Evolutionary conservation across 2,888 invertebrate genomes (phyloP).

Genomic region (Nezara viridula): DNA sequence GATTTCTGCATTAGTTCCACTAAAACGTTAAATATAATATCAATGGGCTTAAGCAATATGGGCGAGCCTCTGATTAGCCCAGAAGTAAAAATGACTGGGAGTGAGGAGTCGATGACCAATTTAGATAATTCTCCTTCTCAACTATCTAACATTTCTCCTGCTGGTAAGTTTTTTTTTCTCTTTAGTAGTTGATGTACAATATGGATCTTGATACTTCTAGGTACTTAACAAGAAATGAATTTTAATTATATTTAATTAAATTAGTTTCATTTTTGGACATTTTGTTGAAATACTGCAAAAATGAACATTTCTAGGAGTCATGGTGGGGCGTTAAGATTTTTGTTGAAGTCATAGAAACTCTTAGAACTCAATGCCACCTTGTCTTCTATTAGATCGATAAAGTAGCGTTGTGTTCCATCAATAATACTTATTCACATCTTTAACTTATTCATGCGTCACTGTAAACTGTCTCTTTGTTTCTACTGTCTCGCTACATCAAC

Average conservation of each 20-base stretch:
- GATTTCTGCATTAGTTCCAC: slow-evolving; percentile 37
- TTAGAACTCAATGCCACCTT: too few relatives aligned
- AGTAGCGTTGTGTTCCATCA: too few relatives aligned
- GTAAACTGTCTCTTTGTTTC: too few relatives aligned
- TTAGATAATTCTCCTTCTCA: slow-evolving; percentile 52
- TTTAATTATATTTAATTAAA: not conserved
- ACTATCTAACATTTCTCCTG: not conserved
- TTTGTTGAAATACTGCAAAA: too few relatives aligned
- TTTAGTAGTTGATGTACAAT: not conserved
- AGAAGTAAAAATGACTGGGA: slow-evolving; percentile 52
- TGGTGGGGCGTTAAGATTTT: too few relatives aligned
- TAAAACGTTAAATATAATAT: slow-evolving; percentile 28
- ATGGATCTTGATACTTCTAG: not conserved
- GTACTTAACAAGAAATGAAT: not conserved
- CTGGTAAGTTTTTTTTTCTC: not conserved
- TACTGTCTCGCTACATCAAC: too few relatives aligned
- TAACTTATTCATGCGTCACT: too few relatives aligned
- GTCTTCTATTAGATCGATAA: too few relatives aligned
- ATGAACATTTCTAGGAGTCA: too few relatives aligned
- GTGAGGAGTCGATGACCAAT: slow-evolving; percentile 62
- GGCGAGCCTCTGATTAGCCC: not conserved
- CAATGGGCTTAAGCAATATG: not conserved
- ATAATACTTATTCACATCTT: too few relatives aligned
- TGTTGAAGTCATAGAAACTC: too few relatives aligned
- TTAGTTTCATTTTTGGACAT: not conserved